These are phyloP conservation scores for Eclectus roratus DNA, from an alignment of 2,113 vertebrate genomes.

Conservation along the genomic window DNA sequence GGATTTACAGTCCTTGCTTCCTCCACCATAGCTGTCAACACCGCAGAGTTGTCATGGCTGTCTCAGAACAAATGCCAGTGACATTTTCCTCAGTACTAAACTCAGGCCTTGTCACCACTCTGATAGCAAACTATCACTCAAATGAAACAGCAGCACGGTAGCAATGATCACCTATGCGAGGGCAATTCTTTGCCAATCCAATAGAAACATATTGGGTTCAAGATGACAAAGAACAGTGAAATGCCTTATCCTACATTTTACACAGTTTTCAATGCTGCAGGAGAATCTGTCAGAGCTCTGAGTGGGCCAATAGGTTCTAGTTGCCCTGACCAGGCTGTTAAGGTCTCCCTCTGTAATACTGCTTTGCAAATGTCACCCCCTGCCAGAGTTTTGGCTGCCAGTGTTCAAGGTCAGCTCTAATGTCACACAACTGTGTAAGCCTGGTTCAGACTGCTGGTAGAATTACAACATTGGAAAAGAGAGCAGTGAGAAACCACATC, in stretches of 20 bases:
- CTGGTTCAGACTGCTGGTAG: not conserved
- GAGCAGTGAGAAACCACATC: not conserved
- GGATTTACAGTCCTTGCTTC: not conserved
- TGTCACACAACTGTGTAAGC: not conserved
- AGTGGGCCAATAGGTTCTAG: not conserved
- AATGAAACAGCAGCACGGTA: not conserved
- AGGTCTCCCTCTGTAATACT: not conserved
- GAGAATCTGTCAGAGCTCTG: not conserved
- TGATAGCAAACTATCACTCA: not conserved
- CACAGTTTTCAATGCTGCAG: not conserved
- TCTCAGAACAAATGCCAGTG: not conserved
- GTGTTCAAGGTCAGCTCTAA: not conserved
- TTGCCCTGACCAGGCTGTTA: not conserved
- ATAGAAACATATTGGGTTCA: not conserved
- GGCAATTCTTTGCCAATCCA: not conserved
- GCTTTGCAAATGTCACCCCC: not conserved
- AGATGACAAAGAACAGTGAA: not conserved
- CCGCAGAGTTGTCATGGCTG: not conserved
- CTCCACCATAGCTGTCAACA: not conserved
- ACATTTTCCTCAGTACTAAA: not conserved
- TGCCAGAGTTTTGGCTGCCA: not conserved
- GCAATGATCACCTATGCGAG: not conserved
- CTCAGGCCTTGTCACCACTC: not conserved
- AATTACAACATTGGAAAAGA: fast-evolving
- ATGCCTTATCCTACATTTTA: not conserved